Percentiles rank a stretch among this genome's conserved stretches.
Conservation (phyloP, 2,113 vertebrate species). For the Python bivittatus region DNA sequence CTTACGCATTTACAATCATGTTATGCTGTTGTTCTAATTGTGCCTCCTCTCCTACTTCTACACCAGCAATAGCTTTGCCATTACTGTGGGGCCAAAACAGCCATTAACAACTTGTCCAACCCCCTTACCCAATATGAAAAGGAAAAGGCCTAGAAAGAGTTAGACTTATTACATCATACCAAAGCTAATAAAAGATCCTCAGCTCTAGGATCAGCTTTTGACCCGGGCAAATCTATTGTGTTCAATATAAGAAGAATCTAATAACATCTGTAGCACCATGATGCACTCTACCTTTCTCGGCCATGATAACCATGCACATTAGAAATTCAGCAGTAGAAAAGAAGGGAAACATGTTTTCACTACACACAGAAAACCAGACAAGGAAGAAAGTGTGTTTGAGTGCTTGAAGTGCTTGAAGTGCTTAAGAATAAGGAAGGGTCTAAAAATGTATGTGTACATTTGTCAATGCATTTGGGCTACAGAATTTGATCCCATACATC, state of each 20-base stretch:
- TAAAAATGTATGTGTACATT: neutral
- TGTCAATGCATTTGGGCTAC: neutral
- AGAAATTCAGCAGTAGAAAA: neutral
- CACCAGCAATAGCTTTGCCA: neutral
- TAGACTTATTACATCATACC: neutral
- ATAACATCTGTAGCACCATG: neutral
- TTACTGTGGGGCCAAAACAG: neutral
- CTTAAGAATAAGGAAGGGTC: neutral
- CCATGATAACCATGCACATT: neutral
- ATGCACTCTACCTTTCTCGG: neutral
- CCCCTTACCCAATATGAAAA: neutral
- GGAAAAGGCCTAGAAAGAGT: neutral
- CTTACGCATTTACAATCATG: neutral
- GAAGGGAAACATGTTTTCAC: neutral
- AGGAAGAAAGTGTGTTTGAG: neutral
- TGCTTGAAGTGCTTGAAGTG: neutral
- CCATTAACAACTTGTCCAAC: neutral
- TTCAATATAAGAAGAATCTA: neutral
- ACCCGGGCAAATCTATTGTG: neutral
- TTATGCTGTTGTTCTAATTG: neutral
- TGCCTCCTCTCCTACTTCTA: neutral
- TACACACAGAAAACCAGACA: neutral
- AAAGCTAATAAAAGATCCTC: neutral
- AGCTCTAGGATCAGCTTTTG: neutral
- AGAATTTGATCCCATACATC: neutral